Evolutionary conservation across 2,888 invertebrate species (phyloP), one percentile per base, ranked within the genome.

Genomic region (Diarsia mendica): DNA sequence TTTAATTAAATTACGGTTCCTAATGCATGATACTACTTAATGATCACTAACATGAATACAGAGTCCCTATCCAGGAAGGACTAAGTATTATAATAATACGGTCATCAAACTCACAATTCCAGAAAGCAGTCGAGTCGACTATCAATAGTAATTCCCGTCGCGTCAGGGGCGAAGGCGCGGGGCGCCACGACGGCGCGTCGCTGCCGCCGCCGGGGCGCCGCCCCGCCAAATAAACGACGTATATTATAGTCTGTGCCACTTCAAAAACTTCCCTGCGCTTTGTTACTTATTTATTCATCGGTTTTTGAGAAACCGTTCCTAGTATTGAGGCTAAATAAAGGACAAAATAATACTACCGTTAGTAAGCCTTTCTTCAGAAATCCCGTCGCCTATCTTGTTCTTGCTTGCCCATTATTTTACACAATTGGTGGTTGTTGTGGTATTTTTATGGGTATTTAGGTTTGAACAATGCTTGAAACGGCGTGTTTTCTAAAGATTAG

Each of bases 101-200:
- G 55, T 53, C 33, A 79, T 58, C 44, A 49, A 67, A 67, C 67
- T 70, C 67, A 70, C 55, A 53, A 61, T 84, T 80, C 39, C 23
- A 33, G 49, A 68, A 58, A 65, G 46, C 51, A 55, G 28, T 51
- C 87, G 90, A 89, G 87, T 51, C 87, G 90, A 89, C 87, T 87
- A 84, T 6, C 79, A 18, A n/a, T 82, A 75, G 92, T 92, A 90
- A 77, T 63, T 74, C 76, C 78, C 86, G 87, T 88, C 80, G 80
- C 87, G 85, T 58, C 76, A 61, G 82, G 91, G 92, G 91, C 91
- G 83, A 82, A 88, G 93, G 93, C 93, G 93, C 90, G 64, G 84
- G 88, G 87, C 88, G 88, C 85, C 94, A 90, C 87, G 90, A 86
- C 92, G 94, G 77, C 94, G 94, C 93, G 93, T 78, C 94, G 89